Base-by-base conservation (phyloP, 1,140 invertebrate genomes). In the Galendromus occidentalis region DNA sequence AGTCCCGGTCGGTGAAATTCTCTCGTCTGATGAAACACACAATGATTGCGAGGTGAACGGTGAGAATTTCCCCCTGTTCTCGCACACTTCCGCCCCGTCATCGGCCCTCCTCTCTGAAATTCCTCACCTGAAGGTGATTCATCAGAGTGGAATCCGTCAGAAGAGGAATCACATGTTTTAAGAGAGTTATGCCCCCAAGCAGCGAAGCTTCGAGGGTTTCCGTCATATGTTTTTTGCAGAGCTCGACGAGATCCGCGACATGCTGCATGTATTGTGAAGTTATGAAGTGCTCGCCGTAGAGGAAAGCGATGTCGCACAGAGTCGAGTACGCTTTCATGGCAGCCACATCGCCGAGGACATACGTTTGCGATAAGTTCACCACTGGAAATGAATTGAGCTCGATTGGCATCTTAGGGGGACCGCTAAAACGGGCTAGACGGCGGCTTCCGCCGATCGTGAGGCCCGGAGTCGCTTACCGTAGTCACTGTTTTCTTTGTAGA, bases 241-340 rank as follows among this genome's bases (percentile, higher is more conserved):
- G 68, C 45, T 69, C 65, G 69, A 81, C 79, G 66, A 81, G 70
- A 67, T 97, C 91, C 14, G 84, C 83, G 74, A 91, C 86, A 73
- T 94, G 89, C 0, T 90, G 88, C 64, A 98, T 80, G 75, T 96
- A 98, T 77, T 98, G 94, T 41, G 91, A 77, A 41, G 96, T 79
- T 69, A 98, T 86, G 51, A 97, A 84, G 71, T 93, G 86, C 73
- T 95, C 90, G 47, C 91, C 92, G 76, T 94, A 96, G 67, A 95
- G 78, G 68, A 82, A 84, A 65, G 85, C 85, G 70, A 96, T 89
- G 70, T 85, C 83, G 67, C 83, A 83, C 4, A 98, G 80, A 73
- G 88, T 93, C 69, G 91, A 86, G 39, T 95, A 79, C 1, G 96
- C 87, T 71, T 87, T 86, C 4, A 77, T 76, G 0, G 90, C 86